These are phyloP conservation scores for Lepidochrysops patricia DNA, from an alignment of 2,888 invertebrate species.

Conservation along the genomic window DNA sequence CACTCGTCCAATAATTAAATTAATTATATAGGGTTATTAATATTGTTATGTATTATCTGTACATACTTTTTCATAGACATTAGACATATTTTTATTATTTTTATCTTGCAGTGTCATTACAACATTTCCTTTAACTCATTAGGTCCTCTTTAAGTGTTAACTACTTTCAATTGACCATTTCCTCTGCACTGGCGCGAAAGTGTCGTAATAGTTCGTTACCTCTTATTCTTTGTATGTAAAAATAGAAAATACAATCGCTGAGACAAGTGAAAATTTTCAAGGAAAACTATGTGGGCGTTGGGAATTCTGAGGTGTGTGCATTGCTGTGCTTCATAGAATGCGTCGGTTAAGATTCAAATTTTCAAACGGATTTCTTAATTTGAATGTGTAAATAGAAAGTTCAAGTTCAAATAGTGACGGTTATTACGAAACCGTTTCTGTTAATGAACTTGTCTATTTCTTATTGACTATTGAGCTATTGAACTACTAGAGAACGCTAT, in stretches of 20 bases:
- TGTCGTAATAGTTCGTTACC: constrained; percentile 11
- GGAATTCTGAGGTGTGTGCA: background rate
- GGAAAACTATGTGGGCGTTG: background rate
- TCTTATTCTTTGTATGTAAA: background rate
- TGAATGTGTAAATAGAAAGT: constrained; percentile 29
- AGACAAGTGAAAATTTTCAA: background rate
- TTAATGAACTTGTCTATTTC: constrained; percentile 8
- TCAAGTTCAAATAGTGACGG: constrained; percentile 20
- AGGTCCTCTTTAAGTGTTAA: constrained; percentile 6
- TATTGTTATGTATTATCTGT: no score
- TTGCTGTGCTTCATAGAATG: constrained; percentile 5
- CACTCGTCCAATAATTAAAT: no score
- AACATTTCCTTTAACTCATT: constrained; percentile 8
- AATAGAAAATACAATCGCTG: background rate
- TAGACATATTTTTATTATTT: background rate
- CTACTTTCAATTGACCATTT: constrained; percentile 12
- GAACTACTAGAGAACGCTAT: no score
- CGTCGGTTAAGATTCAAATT: constrained; percentile 29
- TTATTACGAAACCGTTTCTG: constrained; percentile 15
- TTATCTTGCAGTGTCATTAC: background rate
- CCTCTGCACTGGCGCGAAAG: constrained; percentile 7
- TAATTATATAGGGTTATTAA: no score
- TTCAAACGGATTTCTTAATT: constrained; percentile 27
- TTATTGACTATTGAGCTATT: background rate
- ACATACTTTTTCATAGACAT: no score